phyloP scores from a whole-genome alignment of 2,888 invertebrate genomes.

The Limnephilus auricula region DNA sequence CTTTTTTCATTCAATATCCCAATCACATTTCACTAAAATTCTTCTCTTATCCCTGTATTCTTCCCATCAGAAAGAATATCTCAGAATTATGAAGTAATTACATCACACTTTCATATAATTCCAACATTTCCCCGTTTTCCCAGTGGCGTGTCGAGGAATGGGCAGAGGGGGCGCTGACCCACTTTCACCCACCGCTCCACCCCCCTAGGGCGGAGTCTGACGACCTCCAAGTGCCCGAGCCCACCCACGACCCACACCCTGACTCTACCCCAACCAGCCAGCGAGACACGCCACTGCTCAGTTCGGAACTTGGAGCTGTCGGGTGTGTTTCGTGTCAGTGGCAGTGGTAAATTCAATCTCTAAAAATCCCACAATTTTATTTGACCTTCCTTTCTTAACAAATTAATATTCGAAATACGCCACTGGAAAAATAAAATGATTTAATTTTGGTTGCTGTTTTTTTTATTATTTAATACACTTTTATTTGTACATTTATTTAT shows the following conservation, averaged over 20 bases:
- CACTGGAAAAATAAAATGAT: slow-evolving; percentile 25
- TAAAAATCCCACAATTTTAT: slow-evolving; percentile 32
- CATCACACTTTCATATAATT: not conserved
- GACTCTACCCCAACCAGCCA: not conserved
- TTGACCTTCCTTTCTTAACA: slow-evolving; percentile 8
- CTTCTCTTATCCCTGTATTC: not conserved
- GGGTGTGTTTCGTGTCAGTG: slow-evolving; percentile 52
- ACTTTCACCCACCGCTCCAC: slow-evolving; percentile 29
- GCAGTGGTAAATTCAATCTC: not conserved
- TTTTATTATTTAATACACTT: not conserved
- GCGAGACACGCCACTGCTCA: slow-evolving; percentile 21
- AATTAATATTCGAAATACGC: slow-evolving; percentile 15
- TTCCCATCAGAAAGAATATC: not conserved
- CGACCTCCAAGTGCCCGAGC: slow-evolving; percentile 53
- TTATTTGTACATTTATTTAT: not conserved
- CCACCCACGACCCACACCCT: slow-evolving; percentile 35
- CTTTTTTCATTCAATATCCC: too few relatives aligned
- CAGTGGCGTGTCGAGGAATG: not conserved
- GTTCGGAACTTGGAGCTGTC: slow-evolving; percentile 52
- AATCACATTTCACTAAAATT: not conserved
- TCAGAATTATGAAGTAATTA: not conserved
- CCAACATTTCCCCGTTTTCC: not conserved
- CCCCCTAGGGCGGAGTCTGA: slow-evolving; percentile 38
- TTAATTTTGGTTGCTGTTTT: slow-evolving; percentile 16
- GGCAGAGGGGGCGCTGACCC: slow-evolving; percentile 38